A percentile compares a stretch with the other conserved stretches of the same genome.
Evolutionary conservation across 1,140 invertebrate species (phyloP).

Genomic region (Rhagoletis pomonella): DNA sequence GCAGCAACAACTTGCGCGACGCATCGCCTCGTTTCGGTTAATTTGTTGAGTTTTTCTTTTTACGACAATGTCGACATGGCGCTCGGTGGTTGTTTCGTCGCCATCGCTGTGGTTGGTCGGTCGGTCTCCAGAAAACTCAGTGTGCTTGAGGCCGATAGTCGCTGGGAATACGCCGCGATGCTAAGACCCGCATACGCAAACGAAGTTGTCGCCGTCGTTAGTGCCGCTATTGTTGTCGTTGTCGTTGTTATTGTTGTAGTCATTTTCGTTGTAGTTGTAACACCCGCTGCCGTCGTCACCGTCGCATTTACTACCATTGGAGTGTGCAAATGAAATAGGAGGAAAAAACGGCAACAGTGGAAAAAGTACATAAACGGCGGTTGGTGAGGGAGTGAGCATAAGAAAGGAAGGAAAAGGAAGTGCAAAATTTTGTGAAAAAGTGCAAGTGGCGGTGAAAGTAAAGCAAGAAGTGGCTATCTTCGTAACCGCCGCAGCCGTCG

Average conservation of each 20-base stretch:
- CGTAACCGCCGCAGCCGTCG: background rate
- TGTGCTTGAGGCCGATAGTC: slow-evolving; percentile 68
- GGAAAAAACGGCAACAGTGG: slow-evolving; percentile 8
- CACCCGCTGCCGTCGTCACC: background rate
- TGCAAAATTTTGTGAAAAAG: background rate
- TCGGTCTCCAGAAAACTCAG: slow-evolving; percentile 68
- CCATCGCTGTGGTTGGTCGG: slow-evolving; percentile 39
- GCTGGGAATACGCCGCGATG: slow-evolving; percentile 74
- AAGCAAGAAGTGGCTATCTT: background rate
- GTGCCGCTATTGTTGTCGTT: background rate
- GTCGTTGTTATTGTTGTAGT: slow-evolving; percentile 1
- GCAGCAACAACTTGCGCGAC: background rate
- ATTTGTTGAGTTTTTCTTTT: slow-evolving; percentile 44
- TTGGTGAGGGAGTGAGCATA: background rate
- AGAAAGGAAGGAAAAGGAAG: background rate
- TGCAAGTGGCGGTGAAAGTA: background rate
- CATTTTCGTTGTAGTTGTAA: slow-evolving; percentile 21
- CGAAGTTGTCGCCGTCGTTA: slow-evolving; percentile 17
- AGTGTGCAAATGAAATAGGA: background rate
- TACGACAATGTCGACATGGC: background rate
- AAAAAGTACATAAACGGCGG: background rate
- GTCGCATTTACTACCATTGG: background rate
- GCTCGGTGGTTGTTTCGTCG: slow-evolving; percentile 34
- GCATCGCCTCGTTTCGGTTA: slow-evolving; percentile 5
- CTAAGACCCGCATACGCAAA: slow-evolving; percentile 67